Conservation (phyloP, 2,113 vertebrate genomes). For the Eupsittula cactorum region DNA sequence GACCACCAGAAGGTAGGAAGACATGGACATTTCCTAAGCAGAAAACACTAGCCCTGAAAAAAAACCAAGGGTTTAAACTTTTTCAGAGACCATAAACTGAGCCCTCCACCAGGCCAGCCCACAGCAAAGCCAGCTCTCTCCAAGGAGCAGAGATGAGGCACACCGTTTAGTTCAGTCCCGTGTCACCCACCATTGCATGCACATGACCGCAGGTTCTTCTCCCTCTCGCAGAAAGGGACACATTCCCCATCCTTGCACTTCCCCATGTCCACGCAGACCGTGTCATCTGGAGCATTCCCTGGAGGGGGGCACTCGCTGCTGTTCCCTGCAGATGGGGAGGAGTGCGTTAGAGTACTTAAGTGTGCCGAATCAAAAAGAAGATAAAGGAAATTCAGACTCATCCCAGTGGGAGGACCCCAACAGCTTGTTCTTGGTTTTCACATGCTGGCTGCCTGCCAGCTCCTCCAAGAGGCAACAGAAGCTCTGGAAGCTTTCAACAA, state of each 20-base stretch:
- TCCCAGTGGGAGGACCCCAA: background rate
- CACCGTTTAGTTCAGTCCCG: accelerated
- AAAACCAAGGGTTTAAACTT: background rate
- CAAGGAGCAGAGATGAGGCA: background rate
- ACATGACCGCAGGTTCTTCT: conserved; percentile 82
- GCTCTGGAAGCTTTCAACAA: background rate
- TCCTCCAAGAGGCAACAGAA: background rate
- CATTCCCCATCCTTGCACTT: conserved; percentile 88
- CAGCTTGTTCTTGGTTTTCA: background rate
- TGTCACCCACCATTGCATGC: conserved; percentile 87
- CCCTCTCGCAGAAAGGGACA: conserved; percentile 91
- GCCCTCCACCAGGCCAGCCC: background rate
- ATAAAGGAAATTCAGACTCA: background rate
- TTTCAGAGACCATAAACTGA: background rate
- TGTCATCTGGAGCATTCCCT: conserved; percentile 81
- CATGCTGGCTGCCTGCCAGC: background rate
- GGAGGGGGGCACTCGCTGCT: conserved; percentile 92
- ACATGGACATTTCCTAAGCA: background rate
- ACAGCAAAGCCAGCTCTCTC: background rate
- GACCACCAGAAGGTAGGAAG: background rate
- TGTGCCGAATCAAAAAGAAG: background rate
- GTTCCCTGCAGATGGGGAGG: conserved; percentile 72
- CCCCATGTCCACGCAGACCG: conserved; percentile 89
- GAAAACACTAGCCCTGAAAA: background rate
- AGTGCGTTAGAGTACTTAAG: background rate